Evolutionary conservation across 2,888 invertebrate genomes (phyloP).

Genomic region (Erannis defoliaria): DNA sequence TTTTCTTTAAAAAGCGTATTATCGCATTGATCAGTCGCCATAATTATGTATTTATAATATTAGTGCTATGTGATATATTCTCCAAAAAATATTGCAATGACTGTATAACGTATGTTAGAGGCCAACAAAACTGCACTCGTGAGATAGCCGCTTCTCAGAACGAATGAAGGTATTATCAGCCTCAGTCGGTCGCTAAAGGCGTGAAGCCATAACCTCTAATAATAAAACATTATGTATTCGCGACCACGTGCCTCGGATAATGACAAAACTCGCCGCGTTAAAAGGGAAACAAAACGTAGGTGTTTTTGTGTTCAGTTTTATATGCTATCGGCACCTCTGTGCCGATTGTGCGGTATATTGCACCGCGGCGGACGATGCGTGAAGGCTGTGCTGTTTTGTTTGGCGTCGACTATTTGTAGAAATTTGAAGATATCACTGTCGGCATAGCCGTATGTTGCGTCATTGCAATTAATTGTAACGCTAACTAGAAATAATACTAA

Average conservation of each 20-base stretch:
- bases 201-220: slow-evolving; percentile 72
- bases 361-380: slow-evolving; percentile 46
- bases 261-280: slow-evolving; percentile 74
- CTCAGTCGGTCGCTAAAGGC: slow-evolving; percentile 72
- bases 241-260: slow-evolving; percentile 82
- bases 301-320: slow-evolving; percentile 72
- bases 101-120: slow-evolving; percentile 35
- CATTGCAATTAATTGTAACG: background rate
- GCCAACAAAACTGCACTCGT: slow-evolving; percentile 43
- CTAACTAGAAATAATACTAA: too few relatives aligned
- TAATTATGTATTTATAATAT: too few relatives aligned
- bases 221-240: slow-evolving; percentile 86
- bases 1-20: too few relatives aligned
- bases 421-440: slow-evolving; percentile 27
- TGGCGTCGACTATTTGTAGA: slow-evolving; percentile 27
- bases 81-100: background rate
- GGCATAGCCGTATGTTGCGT: background rate
- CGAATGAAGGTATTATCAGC: slow-evolving; percentile 83
- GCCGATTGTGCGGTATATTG: slow-evolving; percentile 61
- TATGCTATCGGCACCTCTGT: slow-evolving; percentile 75
- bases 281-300: slow-evolving; percentile 76
- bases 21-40: too few relatives aligned
- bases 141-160: slow-evolving; percentile 81
- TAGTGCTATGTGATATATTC: background rate
- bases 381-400: slow-evolving; percentile 41